Evolutionary conservation across 2,113 vertebrate species (phyloP).

Genomic region (Epinephelus fuscoguttatus): DNA sequence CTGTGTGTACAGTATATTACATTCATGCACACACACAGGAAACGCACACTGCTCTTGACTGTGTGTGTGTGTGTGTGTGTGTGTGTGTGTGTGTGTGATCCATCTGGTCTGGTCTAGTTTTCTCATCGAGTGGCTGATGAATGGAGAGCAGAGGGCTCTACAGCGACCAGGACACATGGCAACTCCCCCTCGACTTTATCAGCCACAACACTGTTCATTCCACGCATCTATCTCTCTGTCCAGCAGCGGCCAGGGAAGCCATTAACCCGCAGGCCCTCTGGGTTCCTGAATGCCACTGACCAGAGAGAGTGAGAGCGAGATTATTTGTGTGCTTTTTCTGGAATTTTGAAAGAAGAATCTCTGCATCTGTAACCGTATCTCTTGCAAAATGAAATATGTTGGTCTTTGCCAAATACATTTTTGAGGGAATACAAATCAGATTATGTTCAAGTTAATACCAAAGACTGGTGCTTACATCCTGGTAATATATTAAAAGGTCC

Average conservation of each 20-base stretch:
- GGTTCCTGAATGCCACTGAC: conserved; percentile 32
- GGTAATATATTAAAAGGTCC: neutral
- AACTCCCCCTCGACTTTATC: conserved; percentile 57
- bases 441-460: neutral
- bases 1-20: neutral
- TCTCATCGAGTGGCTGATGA: conserved; percentile 46
- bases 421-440: neutral
- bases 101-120: conserved; percentile 37
- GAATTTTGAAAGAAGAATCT: neutral
- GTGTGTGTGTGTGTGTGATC: conserved; percentile 10
- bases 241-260: conserved; percentile 45
- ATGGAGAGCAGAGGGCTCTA: conserved; percentile 53
- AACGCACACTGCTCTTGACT: conserved; percentile 5
- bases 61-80: too few relatives aligned
- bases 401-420: neutral
- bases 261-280: conserved; percentile 52
- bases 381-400: neutral
- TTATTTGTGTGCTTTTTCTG: neutral
- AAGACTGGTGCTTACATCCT: neutral
- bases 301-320: conserved; percentile 13
- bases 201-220: conserved; percentile 36
- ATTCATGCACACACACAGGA: neutral
- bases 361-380: neutral
- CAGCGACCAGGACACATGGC: conserved; percentile 48
- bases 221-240: conserved; percentile 52